Conservation (phyloP, 92 coral and sea anemone species). For the Montipora capitata region DNA sequence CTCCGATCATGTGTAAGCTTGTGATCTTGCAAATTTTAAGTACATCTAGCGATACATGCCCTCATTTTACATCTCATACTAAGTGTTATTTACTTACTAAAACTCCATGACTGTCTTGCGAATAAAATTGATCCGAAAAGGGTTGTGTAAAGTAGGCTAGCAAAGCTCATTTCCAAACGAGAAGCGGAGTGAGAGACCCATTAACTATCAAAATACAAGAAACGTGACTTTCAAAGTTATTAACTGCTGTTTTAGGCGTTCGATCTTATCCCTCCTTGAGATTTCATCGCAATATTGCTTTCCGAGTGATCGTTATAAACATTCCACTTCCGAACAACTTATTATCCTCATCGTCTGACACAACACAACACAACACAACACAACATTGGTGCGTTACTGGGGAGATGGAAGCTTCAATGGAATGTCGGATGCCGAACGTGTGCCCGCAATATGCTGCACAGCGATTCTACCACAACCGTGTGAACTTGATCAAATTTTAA, state of each 20-base stretch:
- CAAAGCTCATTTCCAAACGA: conserved; percentile 5
- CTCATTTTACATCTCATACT: neutral
- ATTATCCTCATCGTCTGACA: neutral
- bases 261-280: conserved; percentile 8
- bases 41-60: neutral
- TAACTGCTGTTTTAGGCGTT: neutral
- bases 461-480: too few species aligned
- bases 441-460: neutral
- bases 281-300: neutral
- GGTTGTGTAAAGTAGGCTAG: neutral
- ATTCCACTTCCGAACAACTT: neutral
- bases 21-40: too few species aligned
- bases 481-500: too few species aligned
- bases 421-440: conserved; percentile 7
- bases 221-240: neutral
- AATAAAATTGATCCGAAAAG: neutral
- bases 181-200: neutral
- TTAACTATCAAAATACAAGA: neutral
- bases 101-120: conserved; percentile 27
- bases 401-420: conserved; percentile 7
- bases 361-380: neutral
- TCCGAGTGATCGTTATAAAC: neutral
- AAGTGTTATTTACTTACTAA: conserved; percentile 39
- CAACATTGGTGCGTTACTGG: conserved; percentile 16
- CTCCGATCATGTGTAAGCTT: neutral